A percentile compares a stretch with the other conserved stretches of the same genome.
phyloP scores from a whole-genome alignment of 1,140 invertebrate species.

The Drosophila pruinosa region DNA sequence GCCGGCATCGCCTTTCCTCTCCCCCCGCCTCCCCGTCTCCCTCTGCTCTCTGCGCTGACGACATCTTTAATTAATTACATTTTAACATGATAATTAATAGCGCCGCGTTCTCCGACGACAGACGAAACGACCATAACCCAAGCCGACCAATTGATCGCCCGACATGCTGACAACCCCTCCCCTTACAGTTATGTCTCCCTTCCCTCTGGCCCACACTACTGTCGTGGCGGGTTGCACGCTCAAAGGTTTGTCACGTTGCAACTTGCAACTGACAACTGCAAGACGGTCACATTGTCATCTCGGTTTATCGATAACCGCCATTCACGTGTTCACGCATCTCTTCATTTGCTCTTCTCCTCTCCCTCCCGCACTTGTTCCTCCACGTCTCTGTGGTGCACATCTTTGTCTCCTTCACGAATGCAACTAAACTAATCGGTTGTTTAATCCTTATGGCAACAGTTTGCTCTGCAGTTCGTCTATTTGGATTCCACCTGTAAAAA shows the following conservation, averaged over 20 bases:
- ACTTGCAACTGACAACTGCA: neutral
- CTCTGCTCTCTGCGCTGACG: slow-evolving; percentile 41
- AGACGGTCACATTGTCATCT: neutral
- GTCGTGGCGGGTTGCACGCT: too few species aligned
- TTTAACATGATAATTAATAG: slow-evolving; percentile 82
- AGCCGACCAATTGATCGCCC: slow-evolving; percentile 52
- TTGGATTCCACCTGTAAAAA: too few species aligned
- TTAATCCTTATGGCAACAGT: too few species aligned
- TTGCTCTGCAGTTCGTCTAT: too few species aligned
- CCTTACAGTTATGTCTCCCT: neutral
- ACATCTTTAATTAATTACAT: slow-evolving; percentile 82
- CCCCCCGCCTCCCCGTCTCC: neutral
- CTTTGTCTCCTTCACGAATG: too few species aligned
- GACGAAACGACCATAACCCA: slow-evolving; percentile 16
- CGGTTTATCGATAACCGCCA: neutral
- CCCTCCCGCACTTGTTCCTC: too few species aligned
- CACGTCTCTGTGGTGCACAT: too few species aligned
- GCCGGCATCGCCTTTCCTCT: slow-evolving; percentile 21
- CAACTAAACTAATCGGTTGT: too few species aligned
- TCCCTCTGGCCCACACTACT: neutral
- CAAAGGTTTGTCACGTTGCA: neutral
- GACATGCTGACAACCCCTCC: slow-evolving; percentile 22
- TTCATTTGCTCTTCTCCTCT: neutral
- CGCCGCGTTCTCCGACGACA: slow-evolving; percentile 50
- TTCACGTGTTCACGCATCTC: neutral